These are phyloP conservation scores for Conomelus anceps DNA, from an alignment of 2,888 invertebrate genomes.

Conservation along the genomic window DNA sequence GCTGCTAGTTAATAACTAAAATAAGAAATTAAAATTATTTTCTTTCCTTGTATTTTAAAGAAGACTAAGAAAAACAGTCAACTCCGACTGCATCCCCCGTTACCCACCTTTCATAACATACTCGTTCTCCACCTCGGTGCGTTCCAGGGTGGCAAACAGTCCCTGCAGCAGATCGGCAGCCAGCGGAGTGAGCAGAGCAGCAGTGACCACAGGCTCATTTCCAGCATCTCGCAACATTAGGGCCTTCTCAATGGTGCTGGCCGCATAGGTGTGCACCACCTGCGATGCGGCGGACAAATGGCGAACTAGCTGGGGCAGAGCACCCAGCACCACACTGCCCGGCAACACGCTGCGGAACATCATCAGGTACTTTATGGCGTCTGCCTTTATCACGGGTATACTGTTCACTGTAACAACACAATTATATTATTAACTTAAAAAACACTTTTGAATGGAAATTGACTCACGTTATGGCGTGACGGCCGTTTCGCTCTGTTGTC, in stretches of 20 bases:
- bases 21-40: no score
- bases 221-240: slow-evolving; percentile 54
- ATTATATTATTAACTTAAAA: no score
- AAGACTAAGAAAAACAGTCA: no score
- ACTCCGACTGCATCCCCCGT: no score
- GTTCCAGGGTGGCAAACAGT: slow-evolving; percentile 67
- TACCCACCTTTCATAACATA: slow-evolving; percentile 91
- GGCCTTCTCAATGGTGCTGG: slow-evolving; percentile 84
- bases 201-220: slow-evolving; percentile 51
- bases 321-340: slow-evolving; percentile 62
- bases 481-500: no score
- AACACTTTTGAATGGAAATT: no score
- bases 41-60: no score
- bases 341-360: slow-evolving; percentile 89
- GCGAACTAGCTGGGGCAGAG: slow-evolving; percentile 70
- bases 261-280: slow-evolving; percentile 90
- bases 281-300: slow-evolving; percentile 69
- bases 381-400: slow-evolving; percentile 88
- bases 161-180: slow-evolving; percentile 63
- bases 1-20: no score
- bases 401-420: slow-evolving; percentile 62
- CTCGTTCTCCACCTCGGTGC: slow-evolving; percentile 82
- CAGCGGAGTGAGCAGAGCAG: slow-evolving; percentile 59
- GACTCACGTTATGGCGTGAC: no score
- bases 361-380: slow-evolving; percentile 93